These are phyloP conservation scores for Melanitta fusca DNA, from an alignment of 2,797 vertebrate genomes.

Conservation along the genomic window DNA sequence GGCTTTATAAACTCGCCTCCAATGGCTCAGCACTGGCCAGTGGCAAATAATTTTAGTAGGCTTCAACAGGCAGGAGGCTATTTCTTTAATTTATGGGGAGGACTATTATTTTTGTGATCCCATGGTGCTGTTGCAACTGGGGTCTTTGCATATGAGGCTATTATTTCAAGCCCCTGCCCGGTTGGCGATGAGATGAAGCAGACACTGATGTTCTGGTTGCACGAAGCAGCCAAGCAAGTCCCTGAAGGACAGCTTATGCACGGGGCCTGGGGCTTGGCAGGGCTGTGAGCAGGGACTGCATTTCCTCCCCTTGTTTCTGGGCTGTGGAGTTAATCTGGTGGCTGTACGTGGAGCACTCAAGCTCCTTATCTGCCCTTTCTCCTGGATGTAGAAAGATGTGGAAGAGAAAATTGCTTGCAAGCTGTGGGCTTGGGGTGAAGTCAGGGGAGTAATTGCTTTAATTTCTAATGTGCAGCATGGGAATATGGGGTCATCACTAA, in stretches of 20 bases:
- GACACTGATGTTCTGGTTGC: background rate
- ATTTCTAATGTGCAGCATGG: background rate
- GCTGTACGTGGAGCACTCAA: background rate
- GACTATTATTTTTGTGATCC: background rate
- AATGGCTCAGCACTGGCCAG: rapidly evolving
- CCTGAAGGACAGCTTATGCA: background rate
- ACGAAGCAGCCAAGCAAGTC: background rate
- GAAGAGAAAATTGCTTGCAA: background rate
- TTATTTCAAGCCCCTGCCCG: background rate
- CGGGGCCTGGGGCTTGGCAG: background rate
- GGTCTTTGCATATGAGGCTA: background rate
- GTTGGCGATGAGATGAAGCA: background rate
- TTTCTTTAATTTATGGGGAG: background rate
- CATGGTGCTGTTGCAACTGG: background rate
- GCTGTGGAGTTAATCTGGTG: background rate
- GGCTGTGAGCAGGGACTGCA: background rate
- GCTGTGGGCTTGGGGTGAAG: background rate
- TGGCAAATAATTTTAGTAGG: background rate
- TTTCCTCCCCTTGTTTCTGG: background rate
- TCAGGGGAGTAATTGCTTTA: background rate
- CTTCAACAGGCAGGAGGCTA: background rate
- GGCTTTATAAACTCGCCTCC: background rate
- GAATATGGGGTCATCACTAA: background rate
- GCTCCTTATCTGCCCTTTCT: background rate
- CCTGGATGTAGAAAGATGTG: background rate